Conservation (phyloP, 2,113 vertebrate species). For the Ophiodon elongatus region DNA sequence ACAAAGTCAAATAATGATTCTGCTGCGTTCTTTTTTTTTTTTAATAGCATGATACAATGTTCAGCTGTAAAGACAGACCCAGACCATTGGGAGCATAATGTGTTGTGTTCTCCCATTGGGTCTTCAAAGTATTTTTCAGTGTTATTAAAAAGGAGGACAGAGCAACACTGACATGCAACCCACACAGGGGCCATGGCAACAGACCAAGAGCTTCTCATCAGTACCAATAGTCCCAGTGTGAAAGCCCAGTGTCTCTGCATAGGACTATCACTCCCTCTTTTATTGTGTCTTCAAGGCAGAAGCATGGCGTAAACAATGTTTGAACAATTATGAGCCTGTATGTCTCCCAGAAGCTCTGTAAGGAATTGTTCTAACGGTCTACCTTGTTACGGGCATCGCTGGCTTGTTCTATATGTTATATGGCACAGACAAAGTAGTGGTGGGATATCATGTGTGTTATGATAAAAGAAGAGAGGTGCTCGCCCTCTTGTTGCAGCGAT, state of each 20-base stretch:
- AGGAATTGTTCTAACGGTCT: slow-evolving; percentile 53
- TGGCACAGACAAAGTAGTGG: slow-evolving; percentile 27
- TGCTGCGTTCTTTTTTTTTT: background rate
- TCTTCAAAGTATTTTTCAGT: slow-evolving; percentile 72
- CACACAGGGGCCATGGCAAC: slow-evolving; percentile 74
- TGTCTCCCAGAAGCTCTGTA: slow-evolving; percentile 53
- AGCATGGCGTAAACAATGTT: slow-evolving; percentile 72
- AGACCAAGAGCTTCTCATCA: slow-evolving; percentile 76
- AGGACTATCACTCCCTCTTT: slow-evolving; percentile 66
- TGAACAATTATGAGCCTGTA: slow-evolving; percentile 70
- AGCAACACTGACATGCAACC: slow-evolving; percentile 68
- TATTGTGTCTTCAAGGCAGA: slow-evolving; percentile 76
- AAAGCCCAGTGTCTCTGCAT: slow-evolving; percentile 63
- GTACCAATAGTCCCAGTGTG: slow-evolving; percentile 66
- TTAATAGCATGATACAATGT: slow-evolving; percentile 45
- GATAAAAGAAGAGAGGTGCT: slow-evolving; percentile 47
- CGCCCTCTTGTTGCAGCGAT: slow-evolving; percentile 13
- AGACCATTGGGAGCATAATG: slow-evolving; percentile 45
- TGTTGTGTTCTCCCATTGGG: slow-evolving; percentile 55
- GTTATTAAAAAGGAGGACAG: slow-evolving; percentile 70
- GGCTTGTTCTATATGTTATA: slow-evolving; percentile 42
- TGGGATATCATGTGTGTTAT: slow-evolving; percentile 24
- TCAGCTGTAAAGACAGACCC: slow-evolving; percentile 53
- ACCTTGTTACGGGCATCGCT: slow-evolving; percentile 55
- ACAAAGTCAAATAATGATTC: slow-evolving; percentile 26